phyloP scores from a whole-genome alignment of 2,797 vertebrate genomes.

The Astyanax mexicanus region DNA sequence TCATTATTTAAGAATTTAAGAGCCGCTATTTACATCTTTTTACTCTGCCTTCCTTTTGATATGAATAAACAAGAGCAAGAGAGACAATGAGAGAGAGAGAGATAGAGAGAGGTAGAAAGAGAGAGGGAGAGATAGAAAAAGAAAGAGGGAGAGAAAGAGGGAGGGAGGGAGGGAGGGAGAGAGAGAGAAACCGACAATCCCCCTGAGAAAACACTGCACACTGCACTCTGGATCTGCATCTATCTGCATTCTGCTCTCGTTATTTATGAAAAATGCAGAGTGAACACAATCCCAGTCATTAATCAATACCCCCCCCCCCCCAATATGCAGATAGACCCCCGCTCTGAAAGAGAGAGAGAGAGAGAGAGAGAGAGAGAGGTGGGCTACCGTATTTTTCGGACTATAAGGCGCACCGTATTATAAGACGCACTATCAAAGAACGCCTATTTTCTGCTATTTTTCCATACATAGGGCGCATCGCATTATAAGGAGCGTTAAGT shows the following conservation, averaged over 20 bases:
- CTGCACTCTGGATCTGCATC: slow-evolving; percentile 12
- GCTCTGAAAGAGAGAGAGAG: slow-evolving; percentile 19
- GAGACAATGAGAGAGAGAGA: not conserved
- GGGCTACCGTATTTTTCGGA: no score
- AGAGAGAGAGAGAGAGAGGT: no score
- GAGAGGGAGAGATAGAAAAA: not conserved
- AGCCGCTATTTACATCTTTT: not conserved
- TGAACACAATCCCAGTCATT: slow-evolving; percentile 14
- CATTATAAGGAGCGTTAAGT: no score
- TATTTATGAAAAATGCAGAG: slow-evolving; percentile 29
- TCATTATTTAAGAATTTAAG: slow-evolving; percentile 4
- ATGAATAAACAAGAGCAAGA: slow-evolving; percentile 4
- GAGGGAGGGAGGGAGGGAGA: not conserved
- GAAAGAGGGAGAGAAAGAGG: not conserved
- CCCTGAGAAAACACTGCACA: not conserved
- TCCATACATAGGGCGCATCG: no score
- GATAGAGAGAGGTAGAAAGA: not conserved
- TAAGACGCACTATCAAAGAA: no score
- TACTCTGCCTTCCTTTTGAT: not conserved
- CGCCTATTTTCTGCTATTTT: no score
- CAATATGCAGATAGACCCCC: not conserved
- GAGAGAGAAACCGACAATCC: not conserved
- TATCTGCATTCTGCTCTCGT: slow-evolving; percentile 25
- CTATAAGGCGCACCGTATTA: no score
- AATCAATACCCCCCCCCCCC: not conserved